A percentile compares a stretch with the other conserved stretches of the same genome.
These are phyloP conservation scores for Calliphora vicina DNA, from an alignment of 1,140 invertebrate genomes.

Conservation along the genomic window DNA sequence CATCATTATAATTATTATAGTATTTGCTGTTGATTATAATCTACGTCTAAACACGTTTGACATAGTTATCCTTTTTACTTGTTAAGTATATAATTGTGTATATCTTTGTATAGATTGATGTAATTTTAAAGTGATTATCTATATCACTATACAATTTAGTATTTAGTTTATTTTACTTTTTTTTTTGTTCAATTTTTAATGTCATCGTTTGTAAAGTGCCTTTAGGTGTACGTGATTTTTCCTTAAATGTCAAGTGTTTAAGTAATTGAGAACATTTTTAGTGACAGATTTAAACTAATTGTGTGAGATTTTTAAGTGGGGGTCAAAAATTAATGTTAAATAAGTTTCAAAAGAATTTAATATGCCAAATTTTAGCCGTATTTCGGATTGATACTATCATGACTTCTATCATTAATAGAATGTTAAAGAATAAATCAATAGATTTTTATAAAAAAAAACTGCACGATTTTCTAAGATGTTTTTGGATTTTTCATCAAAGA, in stretches of 20 bases:
- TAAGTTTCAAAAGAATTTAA: too few species aligned
- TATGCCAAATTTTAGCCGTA: too few species aligned
- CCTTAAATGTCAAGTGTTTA: slow-evolving; percentile 29
- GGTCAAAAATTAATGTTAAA: background rate
- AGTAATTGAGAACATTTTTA: slow-evolving; percentile 8
- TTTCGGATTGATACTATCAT: too few species aligned
- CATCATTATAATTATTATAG: background rate
- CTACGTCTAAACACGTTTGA: slow-evolving; percentile 21
- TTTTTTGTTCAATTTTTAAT: background rate
- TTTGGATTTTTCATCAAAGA: too few species aligned
- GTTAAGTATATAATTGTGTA: background rate
- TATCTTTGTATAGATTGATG: background rate
- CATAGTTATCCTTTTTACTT: slow-evolving; percentile 26
- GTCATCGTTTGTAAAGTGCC: slow-evolving; percentile 10
- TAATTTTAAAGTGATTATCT: background rate
- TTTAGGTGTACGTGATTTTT: slow-evolving; percentile 15
- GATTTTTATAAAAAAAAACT: too few species aligned
- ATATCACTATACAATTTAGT: background rate
- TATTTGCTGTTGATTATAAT: slow-evolving; percentile 19
- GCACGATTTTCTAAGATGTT: too few species aligned
- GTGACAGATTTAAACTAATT: background rate
- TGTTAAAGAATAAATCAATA: too few species aligned
- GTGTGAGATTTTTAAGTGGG: background rate
- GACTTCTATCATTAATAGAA: too few species aligned
- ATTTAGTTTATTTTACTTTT: background rate